phyloP scores from a whole-genome alignment of 2,113 vertebrate genomes.

The Henicopernis longicauda region DNA sequence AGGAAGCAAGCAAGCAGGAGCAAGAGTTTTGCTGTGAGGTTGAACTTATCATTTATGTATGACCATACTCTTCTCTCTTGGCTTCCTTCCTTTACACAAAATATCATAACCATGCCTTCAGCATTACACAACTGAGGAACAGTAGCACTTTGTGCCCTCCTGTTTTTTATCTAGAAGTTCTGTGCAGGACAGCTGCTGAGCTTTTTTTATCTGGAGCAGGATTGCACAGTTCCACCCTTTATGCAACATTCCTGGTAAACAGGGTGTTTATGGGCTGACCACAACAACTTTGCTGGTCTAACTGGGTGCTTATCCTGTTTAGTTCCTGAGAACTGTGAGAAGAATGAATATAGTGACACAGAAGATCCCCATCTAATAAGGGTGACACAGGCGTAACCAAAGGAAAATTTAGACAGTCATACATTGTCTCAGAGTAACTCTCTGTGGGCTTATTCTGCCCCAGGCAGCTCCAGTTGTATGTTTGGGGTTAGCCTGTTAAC shows the following conservation, averaged over 20 bases:
- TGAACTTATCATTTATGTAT: background rate
- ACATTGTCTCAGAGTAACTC: background rate
- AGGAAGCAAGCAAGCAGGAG: too few relatives aligned
- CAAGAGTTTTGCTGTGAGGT: background rate
- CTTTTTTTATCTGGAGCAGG: background rate
- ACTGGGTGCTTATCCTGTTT: background rate
- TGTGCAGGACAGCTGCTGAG: background rate
- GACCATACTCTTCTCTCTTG: background rate
- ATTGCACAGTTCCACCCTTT: background rate
- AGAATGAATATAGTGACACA: background rate
- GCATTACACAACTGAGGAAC: background rate
- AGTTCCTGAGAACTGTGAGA: background rate
- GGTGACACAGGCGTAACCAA: background rate
- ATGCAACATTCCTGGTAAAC: background rate
- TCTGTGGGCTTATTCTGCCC: background rate
- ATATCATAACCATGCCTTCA: background rate
- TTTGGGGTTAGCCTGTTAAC: background rate
- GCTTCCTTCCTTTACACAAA: background rate
- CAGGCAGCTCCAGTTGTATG: background rate
- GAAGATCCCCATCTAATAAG: background rate
- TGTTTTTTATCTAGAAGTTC: background rate
- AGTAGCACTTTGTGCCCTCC: background rate
- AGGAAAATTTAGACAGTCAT: background rate
- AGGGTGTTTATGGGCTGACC: background rate
- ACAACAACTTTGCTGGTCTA: background rate